Percentiles rank a stretch among this genome's conserved stretches.
Conservation (phyloP, 2,888 invertebrate species). For the Salticus scenicus region DNA sequence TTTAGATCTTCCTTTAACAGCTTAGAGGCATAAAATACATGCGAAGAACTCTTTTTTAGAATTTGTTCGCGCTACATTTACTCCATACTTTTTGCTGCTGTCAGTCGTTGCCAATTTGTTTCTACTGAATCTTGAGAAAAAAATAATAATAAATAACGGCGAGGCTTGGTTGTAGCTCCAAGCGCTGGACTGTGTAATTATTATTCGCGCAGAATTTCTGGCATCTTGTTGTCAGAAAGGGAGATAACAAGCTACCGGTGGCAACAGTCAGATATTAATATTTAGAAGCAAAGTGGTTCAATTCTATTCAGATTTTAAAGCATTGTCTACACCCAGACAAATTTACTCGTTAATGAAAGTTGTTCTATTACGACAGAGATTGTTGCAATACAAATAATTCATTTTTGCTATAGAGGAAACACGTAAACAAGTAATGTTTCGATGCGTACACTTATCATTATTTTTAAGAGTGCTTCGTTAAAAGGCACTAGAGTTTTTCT, state of each 20-base stretch:
- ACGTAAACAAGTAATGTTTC: not conserved
- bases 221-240: slow-evolving; percentile 18
- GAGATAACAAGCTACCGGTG: slow-evolving; percentile 42
- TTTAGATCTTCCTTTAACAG: slow-evolving; percentile 43
- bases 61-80: slow-evolving; percentile 58
- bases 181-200: slow-evolving; percentile 50
- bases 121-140: slow-evolving; percentile 6
- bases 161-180: slow-evolving; percentile 13
- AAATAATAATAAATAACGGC: not conserved
- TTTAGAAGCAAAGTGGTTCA: not conserved
- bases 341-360: not conserved
- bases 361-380: not conserved
- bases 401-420: not conserved
- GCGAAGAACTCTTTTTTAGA: slow-evolving; percentile 23
- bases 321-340: not conserved
- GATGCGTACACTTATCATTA: not conserved
- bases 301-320: not conserved
- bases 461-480: slow-evolving; percentile 4
- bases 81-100: slow-evolving; percentile 33
- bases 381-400: not conserved
- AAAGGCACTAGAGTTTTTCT: not conserved
- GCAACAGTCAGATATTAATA: slow-evolving; percentile 4
- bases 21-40: slow-evolving; percentile 56
- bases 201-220: slow-evolving; percentile 20
- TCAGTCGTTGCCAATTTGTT: slow-evolving; percentile 32